Conservation (phyloP, 2,797 vertebrate species). For the Silurus lanzhouensis region DNA sequence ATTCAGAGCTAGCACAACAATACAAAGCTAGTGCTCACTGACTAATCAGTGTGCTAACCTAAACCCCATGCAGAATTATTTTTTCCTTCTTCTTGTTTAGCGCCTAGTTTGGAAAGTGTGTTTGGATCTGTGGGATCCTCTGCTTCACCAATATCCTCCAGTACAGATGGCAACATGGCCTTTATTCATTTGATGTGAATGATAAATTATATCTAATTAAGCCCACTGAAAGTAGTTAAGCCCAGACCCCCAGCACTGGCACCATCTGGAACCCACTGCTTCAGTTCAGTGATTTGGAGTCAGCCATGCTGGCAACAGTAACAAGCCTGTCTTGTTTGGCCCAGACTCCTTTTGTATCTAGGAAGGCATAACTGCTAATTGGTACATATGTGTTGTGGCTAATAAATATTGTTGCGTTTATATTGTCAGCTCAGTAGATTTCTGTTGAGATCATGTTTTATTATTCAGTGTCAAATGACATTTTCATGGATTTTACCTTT, state of each 20-base stretch:
- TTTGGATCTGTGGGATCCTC: not conserved
- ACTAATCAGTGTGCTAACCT: constrained; percentile 1
- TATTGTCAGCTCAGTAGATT: not conserved
- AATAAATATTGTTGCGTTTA: not conserved
- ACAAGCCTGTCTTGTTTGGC: not conserved
- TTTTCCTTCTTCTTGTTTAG: not conserved
- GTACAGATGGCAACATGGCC: constrained; percentile 10
- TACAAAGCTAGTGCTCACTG: not conserved
- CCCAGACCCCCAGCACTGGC: constrained; percentile 10
- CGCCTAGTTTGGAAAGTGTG: not conserved
- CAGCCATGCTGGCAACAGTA: not conserved
- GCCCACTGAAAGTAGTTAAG: constrained; percentile 32
- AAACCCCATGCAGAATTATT: constrained; percentile 5
- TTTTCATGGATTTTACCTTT: not conserved
- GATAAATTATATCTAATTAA: constrained; percentile 42
- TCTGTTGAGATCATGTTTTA: not conserved
- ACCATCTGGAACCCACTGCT: constrained; percentile 20
- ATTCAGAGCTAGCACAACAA: not conserved
- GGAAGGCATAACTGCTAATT: constrained; percentile 1
- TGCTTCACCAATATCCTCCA: not conserved
- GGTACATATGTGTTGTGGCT: not conserved
- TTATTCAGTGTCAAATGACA: not conserved
- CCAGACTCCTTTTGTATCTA: not conserved
- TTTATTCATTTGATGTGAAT: constrained; percentile 19
- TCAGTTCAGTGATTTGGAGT: constrained; percentile 11